Evolutionary conservation across 2,888 invertebrate species (phyloP).

Genomic region (Drosophila birchii): DNA sequence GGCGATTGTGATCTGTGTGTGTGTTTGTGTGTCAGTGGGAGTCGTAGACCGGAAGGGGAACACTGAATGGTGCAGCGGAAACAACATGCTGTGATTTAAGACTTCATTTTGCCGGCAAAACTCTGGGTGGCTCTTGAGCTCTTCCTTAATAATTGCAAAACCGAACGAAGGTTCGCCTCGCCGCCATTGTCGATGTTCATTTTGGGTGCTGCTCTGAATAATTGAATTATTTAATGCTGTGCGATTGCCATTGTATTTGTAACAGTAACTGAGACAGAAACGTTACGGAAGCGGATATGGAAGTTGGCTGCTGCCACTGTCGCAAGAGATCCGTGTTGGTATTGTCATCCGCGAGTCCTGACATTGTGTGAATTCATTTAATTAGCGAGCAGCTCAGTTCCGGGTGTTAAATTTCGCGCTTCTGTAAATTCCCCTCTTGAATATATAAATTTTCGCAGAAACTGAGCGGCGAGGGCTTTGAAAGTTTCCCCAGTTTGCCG

Average conservation of each 20-base stretch:
- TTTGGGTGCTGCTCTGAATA: slow-evolving; percentile 64
- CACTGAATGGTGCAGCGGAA: slow-evolving; percentile 73
- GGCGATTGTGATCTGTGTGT: slow-evolving; percentile 66
- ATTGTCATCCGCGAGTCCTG: slow-evolving; percentile 42
- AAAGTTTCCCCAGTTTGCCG: slow-evolving; percentile 2
- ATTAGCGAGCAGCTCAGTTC: slow-evolving; percentile 59
- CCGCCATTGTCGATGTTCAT: slow-evolving; percentile 32
- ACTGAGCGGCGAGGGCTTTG: slow-evolving; percentile 2
- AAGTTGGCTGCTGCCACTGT: slow-evolving; percentile 46
- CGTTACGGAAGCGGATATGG: slow-evolving; percentile 72
- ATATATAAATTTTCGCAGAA: slow-evolving; percentile 11
- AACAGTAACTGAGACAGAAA: slow-evolving; percentile 45
- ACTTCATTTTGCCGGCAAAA: slow-evolving; percentile 72
- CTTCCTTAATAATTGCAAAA: slow-evolving; percentile 42
- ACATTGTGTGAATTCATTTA: slow-evolving; percentile 64
- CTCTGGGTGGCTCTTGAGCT: slow-evolving; percentile 18
- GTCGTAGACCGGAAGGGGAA: slow-evolving; percentile 65
- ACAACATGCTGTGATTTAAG: slow-evolving; percentile 83
- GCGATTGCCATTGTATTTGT: slow-evolving; percentile 69
- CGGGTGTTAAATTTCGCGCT: slow-evolving; percentile 57
- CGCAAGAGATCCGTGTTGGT: slow-evolving; percentile 18
- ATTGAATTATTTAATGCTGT: slow-evolving; percentile 76
- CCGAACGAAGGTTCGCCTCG: slow-evolving; percentile 11
- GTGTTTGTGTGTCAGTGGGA: slow-evolving; percentile 50
- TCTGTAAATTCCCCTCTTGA: slow-evolving; percentile 37